Evolutionary conservation across 2,797 vertebrate species (phyloP).

Genomic region (Phalanger gymnotis): DNA sequence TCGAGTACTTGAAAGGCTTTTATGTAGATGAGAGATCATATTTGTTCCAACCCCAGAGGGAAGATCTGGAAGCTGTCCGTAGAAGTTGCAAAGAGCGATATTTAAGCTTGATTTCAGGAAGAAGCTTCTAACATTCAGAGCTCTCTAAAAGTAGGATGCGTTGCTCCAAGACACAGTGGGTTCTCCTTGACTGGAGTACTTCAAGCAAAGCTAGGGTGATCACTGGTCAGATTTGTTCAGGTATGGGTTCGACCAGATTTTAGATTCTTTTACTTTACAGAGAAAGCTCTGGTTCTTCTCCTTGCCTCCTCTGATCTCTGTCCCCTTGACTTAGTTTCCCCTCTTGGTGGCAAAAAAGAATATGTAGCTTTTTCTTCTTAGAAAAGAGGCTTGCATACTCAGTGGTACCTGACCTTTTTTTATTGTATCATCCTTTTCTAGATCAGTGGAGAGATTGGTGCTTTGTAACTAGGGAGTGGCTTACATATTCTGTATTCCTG

Average conservation of each 20-base stretch:
- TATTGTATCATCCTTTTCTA: neutral
- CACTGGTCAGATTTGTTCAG: neutral
- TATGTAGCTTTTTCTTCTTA: neutral
- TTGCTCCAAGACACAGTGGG: neutral
- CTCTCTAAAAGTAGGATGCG: neutral
- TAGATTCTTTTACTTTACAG: neutral
- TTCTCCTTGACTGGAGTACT: neutral
- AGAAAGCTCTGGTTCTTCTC: neutral
- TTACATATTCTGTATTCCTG: neutral
- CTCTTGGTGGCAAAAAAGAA: neutral
- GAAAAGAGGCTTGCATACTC: accelerated
- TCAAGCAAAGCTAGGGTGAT: neutral
- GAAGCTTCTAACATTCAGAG: neutral
- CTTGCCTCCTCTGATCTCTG: neutral
- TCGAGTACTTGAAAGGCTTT: neutral
- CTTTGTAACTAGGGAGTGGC: neutral
- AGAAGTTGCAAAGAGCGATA: neutral
- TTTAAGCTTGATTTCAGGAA: neutral
- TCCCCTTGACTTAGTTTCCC: neutral
- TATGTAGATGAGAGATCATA: neutral
- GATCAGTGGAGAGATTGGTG: neutral
- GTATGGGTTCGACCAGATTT: neutral
- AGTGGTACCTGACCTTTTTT: accelerated
- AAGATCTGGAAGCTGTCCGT: neutral
- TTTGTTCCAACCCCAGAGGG: neutral